Evolutionary conservation across 2,888 invertebrate genomes (phyloP), one percentile per base, ranked within the genome.

Genomic region (Tipula unca): DNA sequence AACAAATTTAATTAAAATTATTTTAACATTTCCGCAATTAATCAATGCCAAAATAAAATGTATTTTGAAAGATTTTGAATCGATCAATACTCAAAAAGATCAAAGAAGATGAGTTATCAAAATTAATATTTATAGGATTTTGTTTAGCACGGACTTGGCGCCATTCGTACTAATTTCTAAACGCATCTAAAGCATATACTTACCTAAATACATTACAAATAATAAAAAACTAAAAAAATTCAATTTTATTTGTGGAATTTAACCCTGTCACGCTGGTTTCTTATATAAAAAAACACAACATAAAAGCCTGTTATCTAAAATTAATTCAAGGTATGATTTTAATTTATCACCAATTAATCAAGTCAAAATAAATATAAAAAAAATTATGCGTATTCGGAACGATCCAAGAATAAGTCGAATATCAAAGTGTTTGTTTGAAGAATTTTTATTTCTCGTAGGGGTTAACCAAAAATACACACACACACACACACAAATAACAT

Each of bases 331-430:
- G 69, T 69, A 69, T 69, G 69, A 69, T 10, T 69, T 69, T 69
- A 69, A 69, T 69, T 69, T 69, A 69, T 69, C 69, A 69, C 69
- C 69, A 69, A 69, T 69, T 69, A 69, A 69, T 69, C 69, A 69
- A 69, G 69, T 69, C 69, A 69, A 69, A 69, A 69, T 25, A 69
- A 69, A 69, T 69, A 32, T 32, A 32, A 32, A 32, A 32, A 32
- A 32, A 32, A 32, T 32, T 25, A 69, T 25, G 69, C 69, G 69
- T 69, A 69, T 69, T 69, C 69, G 69, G 48, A 17, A 5, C 17
- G 69, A 54, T 54, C 25, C 69, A 69, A 69, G 17, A 17, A n/a
- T 17, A 48, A 48, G 13, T 48, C 69, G 20, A 69, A 69, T 6
- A 69, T 25, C 25, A 20, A 69, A 69, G 69, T 69, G 25, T 54